Evolutionary conservation across 2,797 vertebrate genomes (phyloP), one percentile per base, ranked within the genome.

Genomic region (Pangasius mekongensis): DNA sequence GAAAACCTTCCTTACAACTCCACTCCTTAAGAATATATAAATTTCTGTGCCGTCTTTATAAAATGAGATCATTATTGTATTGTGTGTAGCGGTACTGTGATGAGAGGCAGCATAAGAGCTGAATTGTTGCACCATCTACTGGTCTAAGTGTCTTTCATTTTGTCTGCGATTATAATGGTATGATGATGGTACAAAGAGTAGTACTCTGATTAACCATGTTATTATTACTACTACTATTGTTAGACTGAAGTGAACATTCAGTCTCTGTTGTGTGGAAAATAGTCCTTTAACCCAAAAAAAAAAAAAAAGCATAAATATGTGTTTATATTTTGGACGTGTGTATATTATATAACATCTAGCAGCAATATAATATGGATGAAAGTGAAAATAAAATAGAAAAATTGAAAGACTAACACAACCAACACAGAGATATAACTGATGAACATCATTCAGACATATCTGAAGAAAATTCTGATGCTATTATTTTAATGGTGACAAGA

Each of bases 51-150:
- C 5, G 20, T 39, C 54, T 58, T 81, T 81, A 58, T 20, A 81
- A 58, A 81, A 39, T 81, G 7, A 66, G 81, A 43, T 64, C 60
- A 22, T 43, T 13, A 11, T 7, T 84, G 33, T 52, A 43, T 33
- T 39, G 18, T 67, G 24, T 66, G 60, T 43, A 80, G 33, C 3
- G 6, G 6, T 18, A 33, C 47, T 88, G 73, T 54, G 36, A 54
- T 24, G 24, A 78, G 24, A 69, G 11, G 33, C 49, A 84, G 43
- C 10, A 30, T 67, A 47, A 43, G 14, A 33, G 36, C 33, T 80
- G 39, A 85, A 80, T 3, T 88, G 47, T 58, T 80, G 33, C 74
- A 83, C 81, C 58, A 88, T 71, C 49, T 85, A 33, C 52, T 85
- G 74, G 83, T 78, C 24, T 78, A 43, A 84, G 78, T 60, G 39